Evolutionary conservation across 2,113 vertebrate genomes (phyloP).

Genomic region (Takifugu flavidus): DNA sequence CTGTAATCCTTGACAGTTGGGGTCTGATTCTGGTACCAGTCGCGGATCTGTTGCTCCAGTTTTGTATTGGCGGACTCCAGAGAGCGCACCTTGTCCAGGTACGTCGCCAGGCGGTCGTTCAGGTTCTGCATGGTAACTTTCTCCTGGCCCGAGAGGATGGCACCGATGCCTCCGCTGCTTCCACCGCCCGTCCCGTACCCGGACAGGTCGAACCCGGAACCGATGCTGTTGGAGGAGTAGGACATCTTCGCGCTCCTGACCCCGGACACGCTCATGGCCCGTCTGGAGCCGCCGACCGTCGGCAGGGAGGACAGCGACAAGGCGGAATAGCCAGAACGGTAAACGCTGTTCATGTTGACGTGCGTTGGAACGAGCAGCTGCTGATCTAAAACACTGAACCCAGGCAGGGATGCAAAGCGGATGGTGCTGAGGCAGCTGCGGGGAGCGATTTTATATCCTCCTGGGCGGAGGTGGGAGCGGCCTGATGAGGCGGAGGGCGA

Average conservation of each 20-base stretch:
- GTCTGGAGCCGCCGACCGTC: background rate
- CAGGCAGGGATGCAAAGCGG: conserved; percentile 5
- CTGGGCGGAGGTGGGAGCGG: conserved; percentile 25
- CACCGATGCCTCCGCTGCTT: background rate
- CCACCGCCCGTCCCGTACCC: background rate
- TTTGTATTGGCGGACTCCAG: conserved; percentile 68
- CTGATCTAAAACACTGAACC: background rate
- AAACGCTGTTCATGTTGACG: conserved; percentile 16
- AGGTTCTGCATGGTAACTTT: conserved; percentile 79
- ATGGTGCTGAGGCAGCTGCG: conserved; percentile 6
- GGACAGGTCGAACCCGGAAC: conserved; percentile 43
- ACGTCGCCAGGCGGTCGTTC: conserved; percentile 73
- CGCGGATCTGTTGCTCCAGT: conserved; percentile 74
- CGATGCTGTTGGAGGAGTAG: conserved; percentile 29
- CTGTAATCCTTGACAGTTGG: conserved; percentile 67
- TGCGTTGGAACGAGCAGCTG: too few species aligned
- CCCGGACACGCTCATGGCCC: conserved; percentile 48
- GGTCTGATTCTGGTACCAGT: conserved; percentile 68
- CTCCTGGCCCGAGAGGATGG: conserved; percentile 18
- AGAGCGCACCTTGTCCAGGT: conserved; percentile 74
- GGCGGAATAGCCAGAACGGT: background rate
- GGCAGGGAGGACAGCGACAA: conserved; percentile 23
- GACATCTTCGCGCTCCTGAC: conserved; percentile 51
- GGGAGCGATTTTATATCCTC: conserved; percentile 37
- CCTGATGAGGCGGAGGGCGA: conserved; percentile 15